phyloP scores from a whole-genome alignment of 2,113 vertebrate species.

The Sterna hirundo region DNA sequence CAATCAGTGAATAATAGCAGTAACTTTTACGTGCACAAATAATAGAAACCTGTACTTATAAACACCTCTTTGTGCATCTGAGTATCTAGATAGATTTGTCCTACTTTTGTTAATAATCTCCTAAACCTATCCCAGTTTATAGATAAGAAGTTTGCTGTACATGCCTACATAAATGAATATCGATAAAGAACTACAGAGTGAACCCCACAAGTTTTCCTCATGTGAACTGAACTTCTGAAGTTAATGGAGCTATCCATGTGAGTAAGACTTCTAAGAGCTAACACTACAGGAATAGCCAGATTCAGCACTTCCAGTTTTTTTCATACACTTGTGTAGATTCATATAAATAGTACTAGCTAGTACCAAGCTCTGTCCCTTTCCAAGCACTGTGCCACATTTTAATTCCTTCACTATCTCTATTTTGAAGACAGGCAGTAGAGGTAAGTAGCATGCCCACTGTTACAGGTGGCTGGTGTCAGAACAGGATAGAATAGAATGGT shows the following conservation, averaged over 20 bases:
- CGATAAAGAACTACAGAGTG: background rate
- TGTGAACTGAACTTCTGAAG: background rate
- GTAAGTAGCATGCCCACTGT: background rate
- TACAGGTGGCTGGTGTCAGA: background rate
- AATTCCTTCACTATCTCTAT: background rate
- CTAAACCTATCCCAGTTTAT: background rate
- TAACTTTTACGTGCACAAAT: background rate
- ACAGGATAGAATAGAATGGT: background rate
- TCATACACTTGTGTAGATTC: background rate
- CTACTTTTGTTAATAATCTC: background rate
- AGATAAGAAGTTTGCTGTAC: conserved; percentile 12
- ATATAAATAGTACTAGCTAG: background rate
- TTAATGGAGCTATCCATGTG: background rate
- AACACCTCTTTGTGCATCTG: background rate
- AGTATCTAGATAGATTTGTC: background rate
- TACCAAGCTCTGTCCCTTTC: background rate
- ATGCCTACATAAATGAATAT: conserved; percentile 2
- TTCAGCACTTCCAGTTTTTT: background rate
- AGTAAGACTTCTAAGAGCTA: background rate
- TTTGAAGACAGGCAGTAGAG: background rate
- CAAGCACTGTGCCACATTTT: background rate
- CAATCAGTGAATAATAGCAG: background rate
- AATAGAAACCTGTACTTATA: background rate
- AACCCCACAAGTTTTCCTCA: background rate
- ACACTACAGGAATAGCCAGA: background rate